A percentile compares a stretch with the other conserved stretches of the same genome.
Conservation (phyloP, 1,140 invertebrate genomes). For the Charaxes varanes region DNA sequence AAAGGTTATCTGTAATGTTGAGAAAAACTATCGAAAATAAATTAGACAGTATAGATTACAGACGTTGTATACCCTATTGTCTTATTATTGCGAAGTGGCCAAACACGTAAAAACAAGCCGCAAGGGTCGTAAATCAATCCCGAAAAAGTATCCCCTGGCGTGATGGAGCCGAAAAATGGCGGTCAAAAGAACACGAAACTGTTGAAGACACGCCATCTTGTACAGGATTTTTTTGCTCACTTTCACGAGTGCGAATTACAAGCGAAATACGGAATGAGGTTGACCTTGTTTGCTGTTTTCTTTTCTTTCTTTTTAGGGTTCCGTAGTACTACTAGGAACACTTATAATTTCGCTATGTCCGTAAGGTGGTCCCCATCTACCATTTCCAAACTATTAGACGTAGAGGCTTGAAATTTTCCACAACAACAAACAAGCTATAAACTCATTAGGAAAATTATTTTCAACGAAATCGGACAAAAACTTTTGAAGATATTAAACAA, state of each 20-base stretch:
- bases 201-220: not conserved
- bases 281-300: not conserved
- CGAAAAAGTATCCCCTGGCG: slow-evolving; percentile 11
- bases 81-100: not conserved
- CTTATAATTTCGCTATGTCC: no score
- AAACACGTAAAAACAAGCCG: slow-evolving; percentile 5
- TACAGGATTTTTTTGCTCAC: slow-evolving; percentile 4
- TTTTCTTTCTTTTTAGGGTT: not conserved
- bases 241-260: slow-evolving; percentile 3
- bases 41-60: not conserved
- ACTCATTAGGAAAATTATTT: no score
- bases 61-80: not conserved
- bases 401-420: no score
- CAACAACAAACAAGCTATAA: no score
- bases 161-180: slow-evolving; percentile 12
- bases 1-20: no score
- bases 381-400: no score
- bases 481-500: no score
- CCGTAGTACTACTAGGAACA: not conserved
- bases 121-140: slow-evolving; percentile 16
- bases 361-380: no score
- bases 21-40: no score
- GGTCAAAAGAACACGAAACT: slow-evolving; percentile 3
- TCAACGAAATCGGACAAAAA: no score
- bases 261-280: slow-evolving; percentile 6